Conservation (phyloP, 1,140 invertebrate species). For the Lasioglossum albipes region DNA sequence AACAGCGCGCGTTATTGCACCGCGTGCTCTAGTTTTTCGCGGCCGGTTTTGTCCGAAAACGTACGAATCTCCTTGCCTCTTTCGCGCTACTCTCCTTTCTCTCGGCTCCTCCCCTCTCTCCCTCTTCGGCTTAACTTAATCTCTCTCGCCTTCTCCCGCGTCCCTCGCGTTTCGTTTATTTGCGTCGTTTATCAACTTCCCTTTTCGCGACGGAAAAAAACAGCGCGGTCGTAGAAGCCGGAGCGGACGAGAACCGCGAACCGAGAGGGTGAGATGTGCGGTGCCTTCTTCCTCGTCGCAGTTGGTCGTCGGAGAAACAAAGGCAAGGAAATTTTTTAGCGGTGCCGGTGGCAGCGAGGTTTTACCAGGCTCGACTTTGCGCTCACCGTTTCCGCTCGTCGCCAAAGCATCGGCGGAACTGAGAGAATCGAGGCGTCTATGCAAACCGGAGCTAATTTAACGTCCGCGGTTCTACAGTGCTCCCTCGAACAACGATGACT, state of each 20-base stretch:
- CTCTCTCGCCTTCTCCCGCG: neutral
- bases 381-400: slow-evolving; percentile 36
- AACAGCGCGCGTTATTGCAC: slow-evolving; percentile 12
- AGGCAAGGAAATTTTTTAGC: slow-evolving; percentile 40
- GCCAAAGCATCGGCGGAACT: slow-evolving; percentile 55
- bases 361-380: slow-evolving; percentile 35
- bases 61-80: neutral
- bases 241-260: neutral
- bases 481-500: neutral
- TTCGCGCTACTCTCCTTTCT: neutral
- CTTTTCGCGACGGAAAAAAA: slow-evolving; percentile 19
- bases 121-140: slow-evolving; percentile 21
- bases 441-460: slow-evolving; percentile 56
- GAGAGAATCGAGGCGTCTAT: slow-evolving; percentile 55
- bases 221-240: neutral
- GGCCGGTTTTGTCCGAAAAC: neutral
- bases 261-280: slow-evolving; percentile 6
- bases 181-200: slow-evolving; percentile 60
- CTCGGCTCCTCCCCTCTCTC: no score
- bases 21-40: slow-evolving; percentile 33
- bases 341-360: slow-evolving; percentile 27
- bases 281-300: slow-evolving; percentile 43
- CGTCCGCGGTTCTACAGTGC: slow-evolving; percentile 14
- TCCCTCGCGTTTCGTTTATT: slow-evolving; percentile 52
- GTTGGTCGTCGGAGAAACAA: slow-evolving; percentile 45